Conservation (phyloP, 2,888 invertebrate species). For the Synergus itoensis region DNA sequence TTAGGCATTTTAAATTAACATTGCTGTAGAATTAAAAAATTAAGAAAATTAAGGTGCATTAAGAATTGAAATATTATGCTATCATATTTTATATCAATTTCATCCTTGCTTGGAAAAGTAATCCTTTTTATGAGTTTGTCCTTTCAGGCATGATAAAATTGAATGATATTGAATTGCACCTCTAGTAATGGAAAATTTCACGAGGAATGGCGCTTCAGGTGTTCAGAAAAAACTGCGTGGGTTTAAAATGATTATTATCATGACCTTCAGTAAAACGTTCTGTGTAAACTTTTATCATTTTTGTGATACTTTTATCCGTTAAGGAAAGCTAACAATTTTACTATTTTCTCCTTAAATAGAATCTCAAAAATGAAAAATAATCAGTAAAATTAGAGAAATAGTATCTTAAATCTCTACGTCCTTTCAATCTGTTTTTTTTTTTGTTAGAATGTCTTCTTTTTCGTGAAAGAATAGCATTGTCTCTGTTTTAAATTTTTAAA, state of each 20-base stretch:
- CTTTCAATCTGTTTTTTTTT: background rate
- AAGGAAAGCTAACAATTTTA: no score
- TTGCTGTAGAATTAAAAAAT: no score
- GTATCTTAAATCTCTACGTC: background rate
- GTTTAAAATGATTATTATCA: background rate
- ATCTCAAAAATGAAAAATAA: no score
- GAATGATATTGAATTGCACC: background rate
- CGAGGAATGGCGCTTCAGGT: background rate
- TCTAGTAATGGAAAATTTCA: background rate
- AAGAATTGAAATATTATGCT: no score
- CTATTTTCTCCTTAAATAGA: no score
- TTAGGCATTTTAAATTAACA: no score
- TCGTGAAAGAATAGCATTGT: background rate
- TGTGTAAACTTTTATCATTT: no score
- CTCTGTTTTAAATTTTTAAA: constrained; percentile 1
- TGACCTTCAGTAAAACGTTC: background rate
- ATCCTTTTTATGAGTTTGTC: background rate
- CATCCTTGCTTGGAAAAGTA: background rate
- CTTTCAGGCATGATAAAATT: background rate
- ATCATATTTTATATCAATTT: background rate
- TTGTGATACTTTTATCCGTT: no score
- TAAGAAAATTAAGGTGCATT: no score
- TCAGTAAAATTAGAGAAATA: no score
- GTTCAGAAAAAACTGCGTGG: background rate
- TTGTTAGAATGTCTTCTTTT: background rate